These are phyloP conservation scores for Lamprologus sp. DNA, from an alignment of 2,113 vertebrate genomes.

Conservation along the genomic window DNA sequence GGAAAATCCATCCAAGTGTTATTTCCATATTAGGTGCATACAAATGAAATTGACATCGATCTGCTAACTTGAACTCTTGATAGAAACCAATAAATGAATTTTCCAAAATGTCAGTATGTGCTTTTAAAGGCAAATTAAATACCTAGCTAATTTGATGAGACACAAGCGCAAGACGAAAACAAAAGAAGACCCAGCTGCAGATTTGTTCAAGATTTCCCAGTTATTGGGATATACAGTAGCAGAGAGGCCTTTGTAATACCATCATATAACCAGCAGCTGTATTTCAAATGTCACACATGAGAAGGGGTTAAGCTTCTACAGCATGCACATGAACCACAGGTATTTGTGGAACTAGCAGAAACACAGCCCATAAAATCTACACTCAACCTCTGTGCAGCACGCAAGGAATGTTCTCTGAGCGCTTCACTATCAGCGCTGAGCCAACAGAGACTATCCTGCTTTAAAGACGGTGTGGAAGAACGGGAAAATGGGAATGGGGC, in stretches of 20 bases:
- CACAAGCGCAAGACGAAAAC: background rate
- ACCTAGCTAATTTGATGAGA: background rate
- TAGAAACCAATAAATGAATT: background rate
- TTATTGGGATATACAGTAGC: background rate
- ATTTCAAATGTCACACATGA: background rate
- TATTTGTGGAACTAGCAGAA: slow-evolving; percentile 45
- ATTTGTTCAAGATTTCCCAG: background rate
- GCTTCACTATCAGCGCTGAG: background rate
- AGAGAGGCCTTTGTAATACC: background rate
- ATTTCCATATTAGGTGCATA: background rate
- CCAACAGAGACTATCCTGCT: slow-evolving; percentile 12
- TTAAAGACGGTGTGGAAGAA: slow-evolving; percentile 13
- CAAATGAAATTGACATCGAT: background rate
- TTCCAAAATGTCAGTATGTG: background rate
- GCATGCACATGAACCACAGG: slow-evolving; percentile 24
- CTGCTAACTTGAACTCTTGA: background rate
- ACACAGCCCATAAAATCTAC: slow-evolving; percentile 46
- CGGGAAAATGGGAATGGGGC: background rate
- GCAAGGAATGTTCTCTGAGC: slow-evolving; percentile 38
- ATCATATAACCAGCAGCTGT: background rate
- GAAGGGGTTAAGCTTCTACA: slow-evolving; percentile 33
- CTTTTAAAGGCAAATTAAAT: background rate
- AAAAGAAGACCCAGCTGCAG: background rate
- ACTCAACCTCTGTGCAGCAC: slow-evolving; percentile 28
- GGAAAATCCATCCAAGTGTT: background rate